Conservation (phyloP, 2,113 vertebrate genomes). For the Morone saxatilis region DNA sequence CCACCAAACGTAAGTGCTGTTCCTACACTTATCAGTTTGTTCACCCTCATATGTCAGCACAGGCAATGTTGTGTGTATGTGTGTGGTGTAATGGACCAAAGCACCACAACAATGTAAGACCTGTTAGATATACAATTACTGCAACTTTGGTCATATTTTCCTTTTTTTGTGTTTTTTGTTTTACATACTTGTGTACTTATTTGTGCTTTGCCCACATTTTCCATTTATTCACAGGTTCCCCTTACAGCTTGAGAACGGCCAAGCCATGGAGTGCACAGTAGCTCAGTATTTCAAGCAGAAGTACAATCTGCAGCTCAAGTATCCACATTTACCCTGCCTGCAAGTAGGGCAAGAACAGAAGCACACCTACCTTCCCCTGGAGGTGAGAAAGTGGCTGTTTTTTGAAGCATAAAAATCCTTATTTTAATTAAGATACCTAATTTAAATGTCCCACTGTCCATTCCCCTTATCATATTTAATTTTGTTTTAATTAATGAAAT, state of each 20-base stretch:
- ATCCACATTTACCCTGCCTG: slow-evolving; percentile 96
- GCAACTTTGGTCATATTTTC: neutral
- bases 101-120: neutral
- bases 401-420: neutral
- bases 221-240: slow-evolving; percentile 88
- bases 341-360: slow-evolving; percentile 99
- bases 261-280: slow-evolving; percentile 99
- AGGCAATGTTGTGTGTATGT: neutral
- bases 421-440: neutral
- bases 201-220: neutral
- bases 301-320: slow-evolving; percentile 97
- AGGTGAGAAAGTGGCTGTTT: slow-evolving; percentile 85
- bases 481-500: neutral
- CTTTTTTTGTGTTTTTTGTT: neutral
- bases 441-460: no score
- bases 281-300: slow-evolving; percentile 99
- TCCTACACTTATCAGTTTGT: neutral
- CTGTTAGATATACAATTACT: neutral
- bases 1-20: slow-evolving; percentile 93
- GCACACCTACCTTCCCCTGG: slow-evolving; percentile 97
- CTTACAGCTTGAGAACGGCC: slow-evolving; percentile 97
- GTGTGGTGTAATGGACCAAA: neutral
- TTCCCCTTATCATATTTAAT: neutral
- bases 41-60: neutral
- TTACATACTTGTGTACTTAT: no score